Base-by-base conservation (phyloP, 1,140 invertebrate genomes). In the Atta colombica region DNA sequence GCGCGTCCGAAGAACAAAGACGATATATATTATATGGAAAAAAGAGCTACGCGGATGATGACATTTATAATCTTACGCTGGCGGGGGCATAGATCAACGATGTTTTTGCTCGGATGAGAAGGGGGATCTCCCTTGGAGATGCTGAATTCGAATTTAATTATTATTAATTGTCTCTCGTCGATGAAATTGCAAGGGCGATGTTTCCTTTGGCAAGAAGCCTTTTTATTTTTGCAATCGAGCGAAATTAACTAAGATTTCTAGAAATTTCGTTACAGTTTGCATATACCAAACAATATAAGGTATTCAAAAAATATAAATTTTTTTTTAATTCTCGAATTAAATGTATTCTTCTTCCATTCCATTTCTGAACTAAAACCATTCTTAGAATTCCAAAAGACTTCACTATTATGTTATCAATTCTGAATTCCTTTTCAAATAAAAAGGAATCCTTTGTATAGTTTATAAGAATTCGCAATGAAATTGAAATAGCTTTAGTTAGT, bases 111-210 rank as follows among this genome's bases (percentile, higher is more conserved):
- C 87, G 85, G 88, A 63, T 93, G 92, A 89, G 60, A 93, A 69
- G 93, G 93, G 39, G 93, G 92, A 61, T 85, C 82, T 75, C 66
- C 55, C 72, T 55, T 35, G n/a, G 65, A 81, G 88, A 93, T 74
- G 53, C 74, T 89, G 92, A 93, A 94, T 94, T 93, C 91, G 93
- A 92, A 91, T 94, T 94, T 93, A 94, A 94, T 94, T 94, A 93
- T 94, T 94, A 94, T 94, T 94, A 94, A 94, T 94, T 91, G 90
- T 90, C 85, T 89, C 53, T 51, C 78, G 68, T 85, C 74, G 60
- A 25, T 60, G 21, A 69, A 21, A 71, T 58, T 53, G 65, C 77
- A 72, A 31, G 49, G 74, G 12, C 10, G 58, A 63, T 35, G 14
- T 28, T 21, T 8, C 31, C 45, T 14, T 49, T 49, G 31, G 8